Base-by-base conservation (phyloP, 2,113 vertebrate species). In the Tamias sibiricus region DNA sequence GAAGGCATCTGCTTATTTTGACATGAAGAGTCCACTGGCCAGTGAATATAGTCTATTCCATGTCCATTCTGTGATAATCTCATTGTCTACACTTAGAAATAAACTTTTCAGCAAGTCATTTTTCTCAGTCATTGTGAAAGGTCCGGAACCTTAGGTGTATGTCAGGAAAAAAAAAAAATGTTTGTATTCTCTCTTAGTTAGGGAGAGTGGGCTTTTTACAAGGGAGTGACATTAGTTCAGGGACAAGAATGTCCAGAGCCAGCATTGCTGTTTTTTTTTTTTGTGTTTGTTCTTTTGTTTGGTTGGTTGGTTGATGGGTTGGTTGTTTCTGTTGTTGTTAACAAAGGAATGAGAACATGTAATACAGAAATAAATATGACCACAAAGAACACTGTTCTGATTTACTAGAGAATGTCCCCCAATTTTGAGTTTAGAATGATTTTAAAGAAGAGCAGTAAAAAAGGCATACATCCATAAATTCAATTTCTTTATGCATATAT, bases 391-490 rank as follows among this genome's bases (percentile, higher is more conserved):
- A 52, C 83, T 72, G 66, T 97, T 94, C 91, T 94, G 59, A 72
- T 91, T 93, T 83, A 44, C 59, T 97, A 64, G 75, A 87, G 57
- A 87, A 87, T 94, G 90, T 83, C 85, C 92, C 83, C 92, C 90
- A 2, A 10, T 96, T 88, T 88, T 90, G 87, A 69, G 8, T 95
- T 95, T 28, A 84, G 54, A 81, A 22, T 69, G 37, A 90, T 95
- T 91, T 94, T 95, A 64, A 92, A 95, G 77, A 77, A 91, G 40
- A 92, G 71, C 64, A 42, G 64, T 91, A 62, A 95, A 94, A 98
- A 98, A 98, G 97, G 94, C 98, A 97, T 97, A 98, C 97, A 98
- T 97, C 97, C 97, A 98, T 98, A 98, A 81, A 96, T 98, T 98
- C 95, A 96, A 97, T 98, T 98, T 97, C 91, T 97, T 97, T 98